Evolutionary conservation across 2,797 vertebrate species (phyloP).

Genomic region (Smutsia temminckii): DNA sequence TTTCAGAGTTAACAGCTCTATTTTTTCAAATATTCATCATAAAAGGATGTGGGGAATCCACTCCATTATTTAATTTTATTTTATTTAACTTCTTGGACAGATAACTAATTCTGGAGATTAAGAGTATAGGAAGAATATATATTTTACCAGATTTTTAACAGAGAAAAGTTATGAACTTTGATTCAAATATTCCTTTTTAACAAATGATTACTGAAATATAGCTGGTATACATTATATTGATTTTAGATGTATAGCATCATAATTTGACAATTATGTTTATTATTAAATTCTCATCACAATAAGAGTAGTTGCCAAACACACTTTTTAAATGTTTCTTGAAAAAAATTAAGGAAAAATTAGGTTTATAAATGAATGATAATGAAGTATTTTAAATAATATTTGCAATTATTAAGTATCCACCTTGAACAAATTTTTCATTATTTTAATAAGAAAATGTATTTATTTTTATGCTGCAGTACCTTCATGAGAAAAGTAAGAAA

Average conservation of each 20-base stretch:
- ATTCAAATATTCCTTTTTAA: not conserved
- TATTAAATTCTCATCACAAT: too few relatives aligned
- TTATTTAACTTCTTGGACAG: not conserved
- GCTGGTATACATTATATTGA: too few relatives aligned
- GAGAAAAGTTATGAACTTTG: not conserved
- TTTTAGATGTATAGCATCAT: too few relatives aligned
- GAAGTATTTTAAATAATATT: not conserved
- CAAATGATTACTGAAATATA: not conserved
- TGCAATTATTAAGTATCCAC: not conserved
- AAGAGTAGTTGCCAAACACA: too few relatives aligned
- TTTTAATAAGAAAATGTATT: not conserved
- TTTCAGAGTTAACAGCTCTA: not conserved
- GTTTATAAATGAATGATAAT: not conserved
- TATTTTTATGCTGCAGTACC: not conserved
- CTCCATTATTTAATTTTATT: not conserved
- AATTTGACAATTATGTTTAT: too few relatives aligned
- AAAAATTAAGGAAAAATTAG: not conserved
- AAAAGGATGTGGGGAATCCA: not conserved
- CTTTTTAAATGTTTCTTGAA: not conserved
- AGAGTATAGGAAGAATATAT: not conserved
- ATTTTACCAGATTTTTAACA: not conserved
- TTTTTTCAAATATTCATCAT: slow-evolving; percentile 51
- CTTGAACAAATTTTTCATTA: not conserved
- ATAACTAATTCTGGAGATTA: not conserved
- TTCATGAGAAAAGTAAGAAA: slow-evolving; percentile 3